These are phyloP conservation scores for Villa cingulata DNA, from an alignment of 2,888 invertebrate genomes.

Conservation along the genomic window DNA sequence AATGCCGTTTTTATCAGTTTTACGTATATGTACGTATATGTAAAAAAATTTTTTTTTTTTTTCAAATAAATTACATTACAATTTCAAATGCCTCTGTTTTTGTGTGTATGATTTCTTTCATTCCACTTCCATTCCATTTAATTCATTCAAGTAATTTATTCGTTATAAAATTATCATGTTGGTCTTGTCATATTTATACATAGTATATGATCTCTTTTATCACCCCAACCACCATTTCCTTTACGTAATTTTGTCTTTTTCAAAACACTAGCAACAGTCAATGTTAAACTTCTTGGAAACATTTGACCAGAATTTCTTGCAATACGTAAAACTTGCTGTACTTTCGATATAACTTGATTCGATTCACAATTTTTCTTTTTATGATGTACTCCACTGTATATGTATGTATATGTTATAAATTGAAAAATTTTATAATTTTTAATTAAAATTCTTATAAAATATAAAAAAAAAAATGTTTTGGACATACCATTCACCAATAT, in stretches of 20 bases:
- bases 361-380: constrained; percentile 85
- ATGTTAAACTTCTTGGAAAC: constrained; percentile 53
- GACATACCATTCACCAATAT: constrained; percentile 93
- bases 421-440: not conserved
- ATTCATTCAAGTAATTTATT: too few relatives aligned
- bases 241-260: constrained; percentile 65
- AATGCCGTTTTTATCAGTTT: too few relatives aligned
- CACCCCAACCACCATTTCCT: constrained; percentile 98
- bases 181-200: constrained; percentile 57
- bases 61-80: too few relatives aligned
- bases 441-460: not conserved
- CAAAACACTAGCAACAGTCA: constrained; percentile 50
- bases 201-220: constrained; percentile 65
- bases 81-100: too few relatives aligned
- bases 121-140: too few relatives aligned
- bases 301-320: constrained; percentile 50
- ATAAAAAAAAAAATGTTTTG: not conserved
- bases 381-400: constrained; percentile 85
- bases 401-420: constrained; percentile 13
- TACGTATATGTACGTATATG: too few relatives aligned
- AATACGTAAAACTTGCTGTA: constrained; percentile 61
- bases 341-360: constrained; percentile 69
- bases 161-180: constrained; percentile 20
- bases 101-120: too few relatives aligned
- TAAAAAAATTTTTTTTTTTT: too few relatives aligned